phyloP scores from a whole-genome alignment of 2,113 vertebrate genomes.

The Rousettus leschenaultii region DNA sequence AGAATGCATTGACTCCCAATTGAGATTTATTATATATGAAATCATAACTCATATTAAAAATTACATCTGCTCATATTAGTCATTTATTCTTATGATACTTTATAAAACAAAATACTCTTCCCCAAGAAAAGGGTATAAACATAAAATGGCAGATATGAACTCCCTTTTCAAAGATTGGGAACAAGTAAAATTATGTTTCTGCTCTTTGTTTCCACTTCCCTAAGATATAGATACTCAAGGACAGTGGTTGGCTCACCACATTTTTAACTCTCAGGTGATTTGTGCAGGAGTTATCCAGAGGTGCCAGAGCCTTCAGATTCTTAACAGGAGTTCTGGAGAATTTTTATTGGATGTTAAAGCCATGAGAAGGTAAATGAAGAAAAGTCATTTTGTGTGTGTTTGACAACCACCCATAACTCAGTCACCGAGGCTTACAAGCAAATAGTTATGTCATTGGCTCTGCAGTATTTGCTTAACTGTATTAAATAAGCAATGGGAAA shows the following conservation, averaged over 20 bases:
- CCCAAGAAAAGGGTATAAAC: background rate
- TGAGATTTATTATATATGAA: background rate
- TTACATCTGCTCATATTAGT: background rate
- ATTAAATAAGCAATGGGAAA: background rate
- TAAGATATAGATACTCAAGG: background rate
- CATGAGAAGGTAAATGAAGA: background rate
- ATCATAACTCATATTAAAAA: background rate
- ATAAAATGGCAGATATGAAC: background rate
- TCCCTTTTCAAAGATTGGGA: background rate
- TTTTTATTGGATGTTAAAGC: slow-evolving; percentile 25
- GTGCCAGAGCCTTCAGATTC: background rate
- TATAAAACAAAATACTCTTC: background rate
- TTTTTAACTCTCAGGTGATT: slow-evolving; percentile 10
- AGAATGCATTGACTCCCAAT: background rate
- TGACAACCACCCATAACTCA: background rate
- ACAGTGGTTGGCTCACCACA: background rate
- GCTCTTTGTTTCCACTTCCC: background rate
- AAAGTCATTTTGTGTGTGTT: background rate
- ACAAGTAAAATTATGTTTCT: background rate
- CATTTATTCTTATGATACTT: background rate
- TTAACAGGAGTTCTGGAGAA: background rate
- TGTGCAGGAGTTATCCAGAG: background rate
- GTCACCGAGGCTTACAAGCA: background rate
- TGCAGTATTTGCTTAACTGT: background rate
- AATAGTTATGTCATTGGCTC: background rate